A percentile compares a stretch with the other conserved stretches of the same genome.
These are phyloP conservation scores for Aegotheles bennettii DNA, from an alignment of 2,113 vertebrate genomes.

Conservation along the genomic window DNA sequence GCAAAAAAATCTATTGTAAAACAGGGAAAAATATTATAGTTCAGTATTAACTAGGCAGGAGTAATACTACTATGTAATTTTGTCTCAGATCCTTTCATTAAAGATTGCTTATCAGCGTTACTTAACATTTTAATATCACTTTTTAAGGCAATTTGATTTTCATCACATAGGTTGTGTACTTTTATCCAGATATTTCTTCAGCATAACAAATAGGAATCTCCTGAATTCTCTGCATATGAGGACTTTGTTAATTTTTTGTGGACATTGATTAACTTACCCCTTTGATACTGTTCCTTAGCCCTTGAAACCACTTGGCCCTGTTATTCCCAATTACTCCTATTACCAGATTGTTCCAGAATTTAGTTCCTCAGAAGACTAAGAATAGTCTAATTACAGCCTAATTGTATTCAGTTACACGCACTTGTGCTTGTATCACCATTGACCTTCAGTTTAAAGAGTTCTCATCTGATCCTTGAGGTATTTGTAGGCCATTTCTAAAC, in stretches of 20 bases:
- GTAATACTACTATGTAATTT: not conserved
- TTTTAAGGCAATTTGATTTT: not conserved
- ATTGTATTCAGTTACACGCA: not conserved
- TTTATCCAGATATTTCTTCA: not conserved
- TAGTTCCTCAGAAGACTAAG: not conserved
- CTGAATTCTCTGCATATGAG: not conserved
- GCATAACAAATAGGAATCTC: not conserved
- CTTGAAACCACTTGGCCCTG: not conserved
- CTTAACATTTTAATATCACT: not conserved
- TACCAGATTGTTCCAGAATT: not conserved
- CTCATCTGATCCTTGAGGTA: not conserved
- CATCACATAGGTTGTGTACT: not conserved
- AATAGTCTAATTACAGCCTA: not conserved
- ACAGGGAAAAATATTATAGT: not conserved
- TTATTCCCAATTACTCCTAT: not conserved
- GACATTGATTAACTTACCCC: not conserved
- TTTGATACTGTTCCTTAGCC: not conserved
- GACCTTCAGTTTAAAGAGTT: constrained; percentile 1
- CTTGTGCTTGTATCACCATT: not conserved
- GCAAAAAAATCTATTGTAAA: not conserved
- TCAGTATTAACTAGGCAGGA: not conserved
- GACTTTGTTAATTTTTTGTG: not conserved
- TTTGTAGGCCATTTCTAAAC: not conserved
- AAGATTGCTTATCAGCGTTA: not conserved
- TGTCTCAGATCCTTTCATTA: not conserved